Evolutionary conservation across 2,797 vertebrate genomes (phyloP), one percentile per base, ranked within the genome.

Genomic region (Thamnophis elegans): DNA sequence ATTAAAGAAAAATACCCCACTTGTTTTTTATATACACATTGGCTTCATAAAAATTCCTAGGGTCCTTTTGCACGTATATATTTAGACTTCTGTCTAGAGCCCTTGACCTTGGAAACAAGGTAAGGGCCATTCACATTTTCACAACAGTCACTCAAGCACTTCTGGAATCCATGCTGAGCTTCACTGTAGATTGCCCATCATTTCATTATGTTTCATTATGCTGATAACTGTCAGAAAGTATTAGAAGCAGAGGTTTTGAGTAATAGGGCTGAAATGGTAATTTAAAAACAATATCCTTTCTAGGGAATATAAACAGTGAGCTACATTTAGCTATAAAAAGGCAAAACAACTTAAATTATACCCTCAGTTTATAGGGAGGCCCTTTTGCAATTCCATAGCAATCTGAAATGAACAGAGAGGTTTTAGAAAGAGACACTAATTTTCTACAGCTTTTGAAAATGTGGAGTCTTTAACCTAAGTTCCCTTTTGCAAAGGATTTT

Each of bases 121-220:
- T 94, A 97, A 97, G 96, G 97, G 96, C 95, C 36, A 97, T 97
- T 97, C 95, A 95, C 87, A 97, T 97, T 97, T 96, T 97, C 95
- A 98, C 96, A 97, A 93, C 96, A 95, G 97, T 96, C 97, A 96
- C 95, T 97, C 91, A 95, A 82, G 96, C 94, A 96, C 97, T 95
- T 89, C 92, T 97, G 97, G 97, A 97, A 97, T 97, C 95, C 92
- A 96, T 96, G 88, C 18, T 95, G 96, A 97, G 96, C 97, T 97
- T 97, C 97, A 97, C 97, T 92, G 95, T 97, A 97, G 97, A 98
- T 96, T 97, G 97, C 97, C 97, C 97, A 97, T 98, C 98, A 97
- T 98, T 98, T 98, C 97, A 98, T 98, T 98, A 98, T 87, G 95
- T 96, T 96, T 98, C 98, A 98, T 98, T 98, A 98, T 97, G 97